A percentile compares a stretch with the other conserved stretches of the same genome.
These are phyloP conservation scores for Pseudorasbora parva DNA, from an alignment of 2,113 vertebrate genomes.

Conservation along the genomic window DNA sequence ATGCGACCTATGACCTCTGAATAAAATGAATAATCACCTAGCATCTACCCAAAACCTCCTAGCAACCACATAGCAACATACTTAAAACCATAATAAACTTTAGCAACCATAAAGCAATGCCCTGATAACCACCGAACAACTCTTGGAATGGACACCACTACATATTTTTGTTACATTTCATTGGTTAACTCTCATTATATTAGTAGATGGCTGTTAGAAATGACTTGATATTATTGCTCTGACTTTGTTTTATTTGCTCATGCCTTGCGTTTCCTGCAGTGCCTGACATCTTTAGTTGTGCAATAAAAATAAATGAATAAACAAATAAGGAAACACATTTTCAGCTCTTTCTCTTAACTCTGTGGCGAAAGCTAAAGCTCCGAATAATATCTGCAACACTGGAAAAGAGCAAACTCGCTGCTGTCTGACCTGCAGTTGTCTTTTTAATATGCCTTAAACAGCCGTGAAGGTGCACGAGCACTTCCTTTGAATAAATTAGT, in stretches of 20 bases:
- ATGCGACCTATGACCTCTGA: no score
- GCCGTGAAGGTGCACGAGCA: neutral
- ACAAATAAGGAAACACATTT: neutral
- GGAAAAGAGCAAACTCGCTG: neutral
- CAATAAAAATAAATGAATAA: neutral
- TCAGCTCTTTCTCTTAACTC: neutral
- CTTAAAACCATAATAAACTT: no score
- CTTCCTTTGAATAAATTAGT: neutral
- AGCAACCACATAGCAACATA: no score
- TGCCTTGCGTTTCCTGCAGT: neutral
- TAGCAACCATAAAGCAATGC: no score
- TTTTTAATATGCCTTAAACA: constrained; percentile 4
- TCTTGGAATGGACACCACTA: no score
- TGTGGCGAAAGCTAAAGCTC: neutral
- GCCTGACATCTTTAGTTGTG: neutral
- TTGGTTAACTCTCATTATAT: no score
- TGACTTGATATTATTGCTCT: neutral
- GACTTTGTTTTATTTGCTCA: neutral
- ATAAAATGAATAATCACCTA: no score
- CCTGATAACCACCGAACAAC: no score
- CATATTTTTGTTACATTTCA: no score
- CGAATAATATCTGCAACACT: neutral
- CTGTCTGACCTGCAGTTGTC: neutral
- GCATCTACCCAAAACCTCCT: no score
- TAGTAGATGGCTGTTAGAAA: neutral